Percentiles rank a stretch among this genome's conserved stretches.
Evolutionary conservation across 2,797 vertebrate genomes (phyloP).

Genomic region (Pipistrellus pipistrellus): DNA sequence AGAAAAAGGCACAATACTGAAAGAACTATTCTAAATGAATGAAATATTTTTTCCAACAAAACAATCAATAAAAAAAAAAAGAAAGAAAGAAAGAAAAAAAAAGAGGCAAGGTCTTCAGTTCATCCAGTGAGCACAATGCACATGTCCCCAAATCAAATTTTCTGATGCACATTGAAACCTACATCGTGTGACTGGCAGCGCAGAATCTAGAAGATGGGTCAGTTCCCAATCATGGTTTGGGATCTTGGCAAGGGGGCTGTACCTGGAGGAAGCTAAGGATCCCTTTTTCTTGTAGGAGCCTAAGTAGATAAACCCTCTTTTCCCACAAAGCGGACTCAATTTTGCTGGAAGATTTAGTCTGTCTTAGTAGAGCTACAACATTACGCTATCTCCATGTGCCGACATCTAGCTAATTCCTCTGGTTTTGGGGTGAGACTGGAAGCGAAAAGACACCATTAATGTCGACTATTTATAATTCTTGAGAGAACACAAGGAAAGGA

Average conservation of each 20-base stretch:
- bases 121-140: background rate
- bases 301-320: background rate
- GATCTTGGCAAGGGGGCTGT: background rate
- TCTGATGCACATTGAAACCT: background rate
- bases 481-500: background rate
- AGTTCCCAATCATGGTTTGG: background rate
- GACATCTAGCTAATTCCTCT: conserved; percentile 28
- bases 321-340: background rate
- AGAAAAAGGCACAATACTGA: background rate
- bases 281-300: background rate
- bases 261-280: background rate
- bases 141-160: background rate
- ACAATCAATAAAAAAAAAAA: background rate
- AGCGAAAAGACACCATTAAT: background rate
- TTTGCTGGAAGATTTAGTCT: conserved; percentile 41
- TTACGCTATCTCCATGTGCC: background rate
- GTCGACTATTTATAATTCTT: conserved; percentile 43
- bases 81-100: background rate
- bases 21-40: background rate
- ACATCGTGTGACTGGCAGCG: background rate
- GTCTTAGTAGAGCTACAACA: conserved; percentile 10
- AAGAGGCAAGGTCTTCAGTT: background rate
- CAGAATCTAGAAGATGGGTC: background rate
- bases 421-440: conserved; percentile 1
- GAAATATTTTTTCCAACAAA: background rate